Evolutionary conservation across 2,888 invertebrate species (phyloP), one percentile per base, ranked within the genome.

Genomic region (Cerceris ruficornis): DNA sequence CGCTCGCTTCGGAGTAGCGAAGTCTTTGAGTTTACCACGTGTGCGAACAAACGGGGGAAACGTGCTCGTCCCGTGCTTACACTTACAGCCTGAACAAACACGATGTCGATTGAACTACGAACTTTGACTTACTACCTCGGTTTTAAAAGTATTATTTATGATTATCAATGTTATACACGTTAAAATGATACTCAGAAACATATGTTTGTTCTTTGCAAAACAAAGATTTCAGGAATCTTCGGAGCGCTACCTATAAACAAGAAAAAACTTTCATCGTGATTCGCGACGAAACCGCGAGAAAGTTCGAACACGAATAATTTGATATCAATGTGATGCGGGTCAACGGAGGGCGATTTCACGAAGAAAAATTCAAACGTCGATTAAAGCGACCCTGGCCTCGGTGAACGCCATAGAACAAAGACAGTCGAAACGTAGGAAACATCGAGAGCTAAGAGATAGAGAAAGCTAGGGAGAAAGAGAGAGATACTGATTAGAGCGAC

Each of bases 1-100:
- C 79, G 73, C 82, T 77, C 82, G 74, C 81, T 84, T 76, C 73
- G 55, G 69, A 15, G 61, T 83, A 83, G 87, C 80, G 83, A 83
- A 74, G 85, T 83, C 77, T 69, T 84, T 74, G 86, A 90, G 83
- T 82, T 54, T 14, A 17, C 57, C 52, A 17, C 39, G 65, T 50
- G 61, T 52, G 69, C 78, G 62, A 83, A 83, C 85, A 85, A 85
- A 39, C 54, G 28, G 28, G 28, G n/a, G n/a, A 15, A 39, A 52
- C 9, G 7, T 13, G 7, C 49, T 13, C 52, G 43, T 59, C 11
- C 57, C 7, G 17, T n/a, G n/a, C n/a, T 6, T 11, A n/a, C n/a
- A 5, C 11, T n/a, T 5, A n/a, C 6, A 6, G 46, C 5, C 11
- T 46, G 46, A 4, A 1, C 11, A 1, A 46, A 46, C 28, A 28